Conservation (phyloP, 2,797 vertebrate species). For the Hippoglossus hippoglossus region DNA sequence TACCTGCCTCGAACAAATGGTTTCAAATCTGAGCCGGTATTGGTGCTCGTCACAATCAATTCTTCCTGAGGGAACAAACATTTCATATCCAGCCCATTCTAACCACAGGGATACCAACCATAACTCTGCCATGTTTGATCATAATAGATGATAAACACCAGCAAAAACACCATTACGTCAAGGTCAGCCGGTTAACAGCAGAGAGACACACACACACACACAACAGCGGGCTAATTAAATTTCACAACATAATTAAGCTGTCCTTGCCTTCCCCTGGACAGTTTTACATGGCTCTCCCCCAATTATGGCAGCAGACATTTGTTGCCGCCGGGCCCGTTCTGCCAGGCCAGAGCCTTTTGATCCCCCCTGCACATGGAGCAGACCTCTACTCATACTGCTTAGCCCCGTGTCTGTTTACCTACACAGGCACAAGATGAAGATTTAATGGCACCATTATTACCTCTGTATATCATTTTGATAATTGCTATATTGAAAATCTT, state of each 20-base stretch:
- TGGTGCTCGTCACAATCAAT: too few relatives aligned
- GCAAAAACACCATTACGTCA: slow-evolving; percentile 40
- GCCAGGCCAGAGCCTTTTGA: slow-evolving; percentile 69
- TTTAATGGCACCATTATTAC: slow-evolving; percentile 1
- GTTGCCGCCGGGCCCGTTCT: slow-evolving; percentile 46
- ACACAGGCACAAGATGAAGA: slow-evolving; percentile 14
- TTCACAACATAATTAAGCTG: slow-evolving; percentile 74
- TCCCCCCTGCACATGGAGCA: slow-evolving; percentile 54
- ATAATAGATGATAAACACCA: slow-evolving; percentile 55
- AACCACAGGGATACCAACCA: slow-evolving; percentile 26
- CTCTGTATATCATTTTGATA: slow-evolving; percentile 29
- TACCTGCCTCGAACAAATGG: neutral
- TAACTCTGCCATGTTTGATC: slow-evolving; percentile 38
- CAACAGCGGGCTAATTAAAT: slow-evolving; percentile 68
- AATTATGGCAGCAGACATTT: slow-evolving; percentile 64
- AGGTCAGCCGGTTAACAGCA: slow-evolving; percentile 57
- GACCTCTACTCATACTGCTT: slow-evolving; percentile 8
- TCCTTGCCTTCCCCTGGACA: slow-evolving; percentile 64
- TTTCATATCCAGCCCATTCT: slow-evolving; percentile 16
- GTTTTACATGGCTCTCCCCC: slow-evolving; percentile 67
- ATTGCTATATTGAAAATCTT: slow-evolving; percentile 27
- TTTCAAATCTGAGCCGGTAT: slow-evolving; percentile 1
- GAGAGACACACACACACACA: neutral
- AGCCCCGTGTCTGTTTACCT: slow-evolving; percentile 22
- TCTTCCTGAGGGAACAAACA: too few relatives aligned